Evolutionary conservation across 2,797 vertebrate species (phyloP), one percentile per base, ranked within the genome.

Genomic region (Pseudochirops cupreus): DNA sequence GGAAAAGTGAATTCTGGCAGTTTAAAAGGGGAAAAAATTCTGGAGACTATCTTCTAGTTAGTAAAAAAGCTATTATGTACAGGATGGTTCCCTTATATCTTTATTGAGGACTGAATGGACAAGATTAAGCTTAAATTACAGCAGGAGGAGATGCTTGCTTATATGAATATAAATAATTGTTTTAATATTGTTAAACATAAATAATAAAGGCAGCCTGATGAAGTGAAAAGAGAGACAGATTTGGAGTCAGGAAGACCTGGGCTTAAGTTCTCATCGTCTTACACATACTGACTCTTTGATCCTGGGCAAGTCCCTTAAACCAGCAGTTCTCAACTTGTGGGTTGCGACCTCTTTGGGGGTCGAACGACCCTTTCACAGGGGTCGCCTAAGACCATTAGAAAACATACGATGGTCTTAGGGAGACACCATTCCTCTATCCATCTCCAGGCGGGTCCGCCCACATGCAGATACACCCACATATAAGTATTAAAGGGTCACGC

Each of bases 81-180:
- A 91, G 39, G 96, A 91, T 94, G 55, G 62, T 92, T 55, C 28
- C 56, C 94, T 46, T 33, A 58, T 89, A 74, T 91, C 57, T 95
- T 94, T 31, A 29, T 12, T 13, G 59, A 91, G 94, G 94, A 93
- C 21, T 39, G 67, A 82, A 82, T 21, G 46, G 67, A 46, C 7
- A 82, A 74, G 93, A 95, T 96, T 92, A 74, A 95, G 13, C 39
- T 95, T 56, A 93, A 67, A 92, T 92, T 97, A 93, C 2, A 95
- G 4, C 24, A 82, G 90, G 92, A 57, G 95, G 67, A 90, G 74
- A 62, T 91, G 33, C 29, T 91, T 89, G 59, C 26, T 95, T 96
- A 50, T 21, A 52, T 93, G 92, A 90, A 91, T 94, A 10, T 93
- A 82, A 93, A 53, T 59, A 57, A 5, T 90, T 74, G 53, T 92